Evolutionary conservation across 1,140 invertebrate genomes (phyloP).

Genomic region (Lordiphosa collinella): DNA sequence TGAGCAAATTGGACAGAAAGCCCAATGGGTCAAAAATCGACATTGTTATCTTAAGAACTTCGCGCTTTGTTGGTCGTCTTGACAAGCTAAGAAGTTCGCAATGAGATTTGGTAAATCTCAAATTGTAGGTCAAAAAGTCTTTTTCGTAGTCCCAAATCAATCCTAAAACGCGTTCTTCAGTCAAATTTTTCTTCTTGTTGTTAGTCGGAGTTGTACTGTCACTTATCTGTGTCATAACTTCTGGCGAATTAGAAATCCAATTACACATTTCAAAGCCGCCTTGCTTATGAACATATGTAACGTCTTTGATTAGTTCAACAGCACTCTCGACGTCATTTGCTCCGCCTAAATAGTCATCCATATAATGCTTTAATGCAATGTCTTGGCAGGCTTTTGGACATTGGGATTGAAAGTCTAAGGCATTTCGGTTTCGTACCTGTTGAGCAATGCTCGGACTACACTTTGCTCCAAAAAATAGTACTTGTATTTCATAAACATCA

Average conservation of each 20-base stretch:
- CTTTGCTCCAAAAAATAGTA: constrained; percentile 26
- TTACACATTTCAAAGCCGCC: constrained; percentile 27
- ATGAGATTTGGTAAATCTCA: too few relatives aligned
- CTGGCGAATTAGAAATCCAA: constrained; percentile 16
- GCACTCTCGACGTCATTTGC: constrained; percentile 27
- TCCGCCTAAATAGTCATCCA: constrained; percentile 75
- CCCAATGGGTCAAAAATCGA: background rate
- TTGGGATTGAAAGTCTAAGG: constrained; percentile 18
- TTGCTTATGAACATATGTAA: constrained; percentile 3
- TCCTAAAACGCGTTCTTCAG: constrained; percentile 11
- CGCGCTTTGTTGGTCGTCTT: too few relatives aligned
- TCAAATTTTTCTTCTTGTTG: constrained; percentile 1
- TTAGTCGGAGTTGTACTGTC: background rate
- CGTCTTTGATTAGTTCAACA: constrained; percentile 8
- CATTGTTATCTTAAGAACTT: too few relatives aligned
- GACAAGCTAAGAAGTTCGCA: too few relatives aligned
- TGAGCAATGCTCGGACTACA: constrained; percentile 18
- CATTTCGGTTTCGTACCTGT: constrained; percentile 50
- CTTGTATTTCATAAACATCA: constrained; percentile 24
- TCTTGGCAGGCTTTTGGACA: constrained; percentile 43
- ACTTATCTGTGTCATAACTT: constrained; percentile 10
- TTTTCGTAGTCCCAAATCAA: constrained; percentile 19
- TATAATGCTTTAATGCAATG: constrained; percentile 65
- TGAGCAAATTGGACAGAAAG: too few relatives aligned
- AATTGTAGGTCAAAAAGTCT: too few relatives aligned